phyloP scores from a whole-genome alignment of 2,797 vertebrate species.

The Urosaurus nigricauda region DNA sequence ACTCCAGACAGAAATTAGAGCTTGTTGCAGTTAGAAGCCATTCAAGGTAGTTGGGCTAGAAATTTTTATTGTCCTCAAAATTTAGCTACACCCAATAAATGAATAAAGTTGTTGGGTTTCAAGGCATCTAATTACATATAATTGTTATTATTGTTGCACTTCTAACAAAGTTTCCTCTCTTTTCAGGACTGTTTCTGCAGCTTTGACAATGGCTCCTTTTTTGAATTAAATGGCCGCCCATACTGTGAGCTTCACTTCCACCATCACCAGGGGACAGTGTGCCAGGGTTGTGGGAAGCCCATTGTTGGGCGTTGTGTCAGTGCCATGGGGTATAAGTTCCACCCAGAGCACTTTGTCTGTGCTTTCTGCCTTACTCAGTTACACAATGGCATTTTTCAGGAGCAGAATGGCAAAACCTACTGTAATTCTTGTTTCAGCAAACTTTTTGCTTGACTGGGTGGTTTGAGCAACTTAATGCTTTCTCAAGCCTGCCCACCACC shows the following conservation, averaged over 20 bases:
- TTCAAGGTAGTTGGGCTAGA: too few relatives aligned
- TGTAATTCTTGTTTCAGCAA: slow-evolving; percentile 86
- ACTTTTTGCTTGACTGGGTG: slow-evolving; percentile 82
- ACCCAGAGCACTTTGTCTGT: slow-evolving; percentile 93
- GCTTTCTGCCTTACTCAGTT: slow-evolving; percentile 89
- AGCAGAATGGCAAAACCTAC: slow-evolving; percentile 85
- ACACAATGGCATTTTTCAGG: slow-evolving; percentile 88
- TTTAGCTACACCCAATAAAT: too few relatives aligned
- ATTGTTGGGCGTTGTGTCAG: slow-evolving; percentile 88
- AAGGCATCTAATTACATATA: too few relatives aligned
- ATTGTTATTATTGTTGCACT: background rate
- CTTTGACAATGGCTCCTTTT: slow-evolving; percentile 85
- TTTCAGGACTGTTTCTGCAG: slow-evolving; percentile 87
- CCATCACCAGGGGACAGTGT: slow-evolving; percentile 86
- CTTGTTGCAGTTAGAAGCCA: rapidly evolving
- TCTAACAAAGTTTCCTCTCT: background rate
- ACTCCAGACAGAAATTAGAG: rapidly evolving
- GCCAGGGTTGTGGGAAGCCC: slow-evolving; percentile 82
- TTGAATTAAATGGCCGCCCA: slow-evolving; percentile 87
- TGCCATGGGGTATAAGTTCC: slow-evolving; percentile 86
- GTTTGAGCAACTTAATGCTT: too few relatives aligned
- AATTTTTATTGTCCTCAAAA: too few relatives aligned
- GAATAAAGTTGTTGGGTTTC: too few relatives aligned
- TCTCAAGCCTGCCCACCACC: background rate
- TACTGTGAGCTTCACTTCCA: slow-evolving; percentile 91